Conservation (phyloP, 2,888 invertebrate genomes). For the Caenorhabditis parvicauda region DNA sequence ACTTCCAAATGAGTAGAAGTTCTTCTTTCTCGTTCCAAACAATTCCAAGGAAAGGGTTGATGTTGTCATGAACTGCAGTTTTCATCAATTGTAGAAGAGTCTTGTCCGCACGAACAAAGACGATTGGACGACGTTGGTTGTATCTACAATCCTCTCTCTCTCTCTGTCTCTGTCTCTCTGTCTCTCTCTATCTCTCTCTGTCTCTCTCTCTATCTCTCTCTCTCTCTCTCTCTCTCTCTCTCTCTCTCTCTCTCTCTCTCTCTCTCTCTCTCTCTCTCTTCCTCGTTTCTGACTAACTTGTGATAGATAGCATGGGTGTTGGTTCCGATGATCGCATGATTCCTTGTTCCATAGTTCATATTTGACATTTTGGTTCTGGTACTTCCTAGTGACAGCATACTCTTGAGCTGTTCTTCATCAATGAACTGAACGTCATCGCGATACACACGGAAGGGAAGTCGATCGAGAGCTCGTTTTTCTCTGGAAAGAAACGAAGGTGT, state of each 20-base stretch:
- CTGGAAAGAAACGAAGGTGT: conserved; percentile 12
- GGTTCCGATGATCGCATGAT: conserved; percentile 58
- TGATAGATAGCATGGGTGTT: conserved; percentile 48
- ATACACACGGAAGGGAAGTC: conserved; percentile 42
- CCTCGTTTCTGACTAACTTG: conserved; percentile 24
- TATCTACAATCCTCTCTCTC: conserved; percentile 12
- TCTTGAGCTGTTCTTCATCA: conserved; percentile 44
- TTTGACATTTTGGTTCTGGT: conserved; percentile 48
- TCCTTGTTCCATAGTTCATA: conserved; percentile 40
- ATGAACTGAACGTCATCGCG: conserved; percentile 45
- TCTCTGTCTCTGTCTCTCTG: too few relatives aligned
- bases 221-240: neutral
- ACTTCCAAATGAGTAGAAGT: conserved; percentile 58
- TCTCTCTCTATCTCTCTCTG: too few relatives aligned
- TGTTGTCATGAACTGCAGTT: conserved; percentile 89
- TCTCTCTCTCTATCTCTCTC: too few relatives aligned
- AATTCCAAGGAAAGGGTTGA: conserved; percentile 91
- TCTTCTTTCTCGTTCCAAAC: conserved; percentile 59
- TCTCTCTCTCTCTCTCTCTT: neutral
- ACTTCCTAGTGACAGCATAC: conserved; percentile 47
- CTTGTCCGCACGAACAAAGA: conserved; percentile 36
- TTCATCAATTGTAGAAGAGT: conserved; percentile 69
- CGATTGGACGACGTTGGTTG: conserved; percentile 39
- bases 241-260: neutral
- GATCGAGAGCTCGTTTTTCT: conserved; percentile 40